A percentile compares a stretch with the other conserved stretches of the same genome.
These are phyloP conservation scores for Hydrozoanthus gracilis DNA, from an alignment of 92 coral and sea anemone species.

Conservation along the genomic window DNA sequence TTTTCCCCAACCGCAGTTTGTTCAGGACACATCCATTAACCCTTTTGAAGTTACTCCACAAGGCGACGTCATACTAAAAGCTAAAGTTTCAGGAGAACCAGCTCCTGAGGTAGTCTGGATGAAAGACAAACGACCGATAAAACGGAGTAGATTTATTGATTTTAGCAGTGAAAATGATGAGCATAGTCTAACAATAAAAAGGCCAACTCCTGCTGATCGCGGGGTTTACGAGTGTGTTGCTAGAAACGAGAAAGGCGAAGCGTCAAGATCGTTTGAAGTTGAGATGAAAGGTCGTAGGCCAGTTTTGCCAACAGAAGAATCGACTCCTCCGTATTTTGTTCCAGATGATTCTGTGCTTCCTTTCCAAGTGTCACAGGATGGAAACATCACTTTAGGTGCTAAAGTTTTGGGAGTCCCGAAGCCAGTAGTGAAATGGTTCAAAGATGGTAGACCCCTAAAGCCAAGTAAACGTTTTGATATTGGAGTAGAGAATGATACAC, in stretches of 20 bases:
- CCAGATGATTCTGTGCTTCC: constrained; percentile 44
- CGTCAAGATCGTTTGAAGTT: constrained; percentile 64
- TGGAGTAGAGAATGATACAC: constrained; percentile 12
- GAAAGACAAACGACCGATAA: constrained; percentile 74
- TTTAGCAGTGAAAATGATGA: constrained; percentile 62
- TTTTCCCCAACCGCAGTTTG: constrained; percentile 68
- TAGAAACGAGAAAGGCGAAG: constrained; percentile 74
- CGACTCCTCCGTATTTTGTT: constrained; percentile 70
- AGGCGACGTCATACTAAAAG: constrained; percentile 81
- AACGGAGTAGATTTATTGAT: constrained; percentile 72
- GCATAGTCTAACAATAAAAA: constrained; percentile 71
- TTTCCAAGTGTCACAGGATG: constrained; percentile 47
- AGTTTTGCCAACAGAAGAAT: constrained; percentile 54
- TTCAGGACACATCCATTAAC: constrained; percentile 56
- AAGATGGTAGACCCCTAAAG: constrained; percentile 63
- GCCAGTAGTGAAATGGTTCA: constrained; percentile 60
- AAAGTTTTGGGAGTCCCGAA: constrained; percentile 45
- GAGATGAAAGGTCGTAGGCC: constrained; percentile 60
- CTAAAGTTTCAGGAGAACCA: constrained; percentile 76
- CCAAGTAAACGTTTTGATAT: constrained; percentile 40
- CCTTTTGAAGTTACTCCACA: constrained; percentile 72
- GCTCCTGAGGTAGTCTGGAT: constrained; percentile 80
- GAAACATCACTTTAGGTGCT: constrained; percentile 37
- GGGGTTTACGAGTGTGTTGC: constrained; percentile 80
- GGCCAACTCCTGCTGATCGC: constrained; percentile 73